Evolutionary conservation across 2,888 invertebrate species (phyloP).

Genomic region (Lycia hirtaria): DNA sequence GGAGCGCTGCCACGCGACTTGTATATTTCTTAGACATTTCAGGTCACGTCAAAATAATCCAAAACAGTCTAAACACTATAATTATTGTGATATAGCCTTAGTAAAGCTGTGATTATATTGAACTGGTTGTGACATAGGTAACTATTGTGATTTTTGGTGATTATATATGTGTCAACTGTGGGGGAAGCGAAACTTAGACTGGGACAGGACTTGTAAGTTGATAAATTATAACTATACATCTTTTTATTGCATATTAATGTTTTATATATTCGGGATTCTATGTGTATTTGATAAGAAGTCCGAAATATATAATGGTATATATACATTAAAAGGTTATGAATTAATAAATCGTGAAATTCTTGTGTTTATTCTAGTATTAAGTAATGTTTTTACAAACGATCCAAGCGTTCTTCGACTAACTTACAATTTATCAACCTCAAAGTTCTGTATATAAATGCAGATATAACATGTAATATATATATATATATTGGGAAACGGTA

Average conservation of each 20-base stretch:
- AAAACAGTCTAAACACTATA: conserved; percentile 50
- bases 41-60: conserved; percentile 40
- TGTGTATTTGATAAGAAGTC: too few species aligned
- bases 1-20: conserved; percentile 1
- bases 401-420: background rate
- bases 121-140: conserved; percentile 83
- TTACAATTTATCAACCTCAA: conserved; percentile 7
- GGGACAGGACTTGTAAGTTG: conserved; percentile 25
- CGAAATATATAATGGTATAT: too few species aligned
- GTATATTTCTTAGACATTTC: conserved; percentile 34
- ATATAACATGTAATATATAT: conserved; percentile 27
- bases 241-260: background rate
- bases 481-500: conserved; percentile 39
- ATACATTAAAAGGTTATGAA: background rate
- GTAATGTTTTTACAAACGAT: background rate
- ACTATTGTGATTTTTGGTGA: conserved; percentile 85
- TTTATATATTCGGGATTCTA: background rate
- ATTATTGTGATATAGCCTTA: conserved; percentile 78
- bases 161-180: conserved; percentile 54
- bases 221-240: conserved; percentile 1
- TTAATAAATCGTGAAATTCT: background rate
- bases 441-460: conserved; percentile 31
- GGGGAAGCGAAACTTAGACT: conserved; percentile 52
- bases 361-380: too few species aligned
- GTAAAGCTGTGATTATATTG: conserved; percentile 82